phyloP scores from a whole-genome alignment of 1,140 invertebrate genomes.

The Mya arenaria region DNA sequence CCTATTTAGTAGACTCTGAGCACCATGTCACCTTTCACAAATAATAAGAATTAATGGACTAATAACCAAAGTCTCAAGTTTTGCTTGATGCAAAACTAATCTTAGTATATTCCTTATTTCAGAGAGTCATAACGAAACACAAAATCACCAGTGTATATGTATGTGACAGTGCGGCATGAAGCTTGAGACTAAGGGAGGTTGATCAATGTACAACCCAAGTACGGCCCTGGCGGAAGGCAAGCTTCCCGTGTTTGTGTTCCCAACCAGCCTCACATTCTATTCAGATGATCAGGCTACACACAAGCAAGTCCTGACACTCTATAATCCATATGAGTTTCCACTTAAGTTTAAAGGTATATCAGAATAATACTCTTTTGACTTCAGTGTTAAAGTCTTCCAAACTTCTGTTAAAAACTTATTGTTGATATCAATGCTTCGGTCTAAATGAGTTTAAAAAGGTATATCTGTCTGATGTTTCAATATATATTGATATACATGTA shows the following conservation, averaged over 20 bases:
- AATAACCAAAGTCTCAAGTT: too few species aligned
- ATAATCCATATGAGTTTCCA: slow-evolving; percentile 94
- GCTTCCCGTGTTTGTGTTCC: slow-evolving; percentile 91
- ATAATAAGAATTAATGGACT: too few species aligned
- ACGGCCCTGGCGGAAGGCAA: slow-evolving; percentile 69
- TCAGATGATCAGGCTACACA: slow-evolving; percentile 88
- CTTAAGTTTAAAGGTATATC: slow-evolving; percentile 94
- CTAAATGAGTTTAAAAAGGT: too few species aligned
- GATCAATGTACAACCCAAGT: slow-evolving; percentile 50
- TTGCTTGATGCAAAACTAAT: too few species aligned
- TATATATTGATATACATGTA: too few species aligned
- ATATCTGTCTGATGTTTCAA: too few species aligned
- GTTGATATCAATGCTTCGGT: too few species aligned
- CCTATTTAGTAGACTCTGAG: too few species aligned
- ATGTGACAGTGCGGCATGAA: slow-evolving; percentile 50
- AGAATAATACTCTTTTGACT: background rate
- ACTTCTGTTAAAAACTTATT: background rate
- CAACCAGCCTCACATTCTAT: slow-evolving; percentile 89
- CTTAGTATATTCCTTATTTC: too few species aligned
- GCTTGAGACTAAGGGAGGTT: slow-evolving; percentile 46
- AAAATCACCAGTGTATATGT: too few species aligned
- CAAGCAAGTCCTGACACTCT: slow-evolving; percentile 92
- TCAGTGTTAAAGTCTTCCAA: background rate
- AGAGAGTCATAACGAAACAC: too few species aligned
- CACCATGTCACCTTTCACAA: too few species aligned